phyloP scores from a whole-genome alignment of 2,797 vertebrate genomes.

The Columba guinea region DNA sequence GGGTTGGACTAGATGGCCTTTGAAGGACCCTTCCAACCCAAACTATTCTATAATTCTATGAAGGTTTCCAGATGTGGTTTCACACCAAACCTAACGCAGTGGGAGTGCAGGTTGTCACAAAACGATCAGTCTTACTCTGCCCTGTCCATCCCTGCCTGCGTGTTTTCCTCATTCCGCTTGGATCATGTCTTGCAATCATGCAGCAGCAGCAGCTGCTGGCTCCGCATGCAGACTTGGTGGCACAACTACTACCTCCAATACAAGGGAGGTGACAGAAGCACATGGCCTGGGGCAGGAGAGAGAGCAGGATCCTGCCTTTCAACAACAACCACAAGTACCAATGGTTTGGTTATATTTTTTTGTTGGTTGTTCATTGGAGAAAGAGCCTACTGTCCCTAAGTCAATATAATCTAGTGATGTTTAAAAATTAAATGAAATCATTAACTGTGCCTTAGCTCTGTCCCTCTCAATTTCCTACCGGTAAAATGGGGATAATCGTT shows the following conservation, averaged over 20 bases:
- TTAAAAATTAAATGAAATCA: neutral
- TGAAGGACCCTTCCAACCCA: no score
- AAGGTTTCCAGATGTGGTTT: neutral
- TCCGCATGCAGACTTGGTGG: neutral
- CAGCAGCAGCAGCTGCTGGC: neutral
- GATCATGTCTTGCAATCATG: neutral
- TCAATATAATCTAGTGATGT: neutral
- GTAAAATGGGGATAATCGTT: neutral
- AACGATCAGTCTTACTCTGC: rapidly evolving
- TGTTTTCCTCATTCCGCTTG: neutral
- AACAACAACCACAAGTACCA: neutral
- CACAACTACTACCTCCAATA: neutral
- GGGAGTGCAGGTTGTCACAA: neutral
- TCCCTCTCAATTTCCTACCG: neutral
- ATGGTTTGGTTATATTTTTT: neutral
- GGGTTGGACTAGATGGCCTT: no score
- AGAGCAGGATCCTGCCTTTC: neutral
- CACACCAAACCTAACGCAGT: neutral
- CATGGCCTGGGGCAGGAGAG: neutral
- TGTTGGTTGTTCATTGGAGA: neutral
- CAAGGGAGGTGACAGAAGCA: neutral
- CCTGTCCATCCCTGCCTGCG: neutral
- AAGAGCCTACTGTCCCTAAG: neutral
- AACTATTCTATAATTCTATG: no score
- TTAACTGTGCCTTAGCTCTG: neutral